Base-by-base conservation (phyloP, 2,113 vertebrate species). In the Corythoichthys haematopterus region DNA sequence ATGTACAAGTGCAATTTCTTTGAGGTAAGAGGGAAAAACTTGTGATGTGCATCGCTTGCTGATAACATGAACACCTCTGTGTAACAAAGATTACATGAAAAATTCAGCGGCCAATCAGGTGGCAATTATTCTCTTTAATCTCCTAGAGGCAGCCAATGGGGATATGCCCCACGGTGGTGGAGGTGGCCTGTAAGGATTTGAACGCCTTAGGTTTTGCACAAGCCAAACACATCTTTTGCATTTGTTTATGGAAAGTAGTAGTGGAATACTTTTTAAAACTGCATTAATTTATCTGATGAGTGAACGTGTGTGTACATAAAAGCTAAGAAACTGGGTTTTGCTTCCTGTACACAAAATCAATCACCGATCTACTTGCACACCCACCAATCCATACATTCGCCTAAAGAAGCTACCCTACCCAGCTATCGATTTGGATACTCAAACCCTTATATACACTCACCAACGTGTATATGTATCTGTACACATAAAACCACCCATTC, bases 101-200 rank as follows among this genome's bases (percentile, higher is more conserved):
- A 84, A 88, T 90, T 91, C 76, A 92, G 86, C 72, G 90, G 85
- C 89, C 90, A 92, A 93, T 92, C 90, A 91, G 87, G 73, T 88
- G 89, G 88, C 90, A 91, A 89, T 89, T 92, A 91, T 92, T 91
- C 88, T 86, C 89, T 91, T 90, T 93, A 91, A 93, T 91, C 90
- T 91, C 91, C 89, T 76, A 65, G 80, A 91, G 90, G 90, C 80
- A 92, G 92, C 91, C 90, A 91, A 89, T 90, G 85, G 90, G 86
- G 64, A 84, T 81, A 76, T 79, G 87, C 91, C 55, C 90, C 80
- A 71, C 60, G 76, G 91, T 88, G 76, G 60, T 80, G 80, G 71
- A 36, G 76, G 82, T 80, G 35, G 58, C 89, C 86, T 78, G 81
- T 75, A 82, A 89, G 83, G 77, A 80, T 86, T 76, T 62, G 11